Evolutionary conservation across 1,140 invertebrate genomes (phyloP).

Genomic region (Lepidurus apus): DNA sequence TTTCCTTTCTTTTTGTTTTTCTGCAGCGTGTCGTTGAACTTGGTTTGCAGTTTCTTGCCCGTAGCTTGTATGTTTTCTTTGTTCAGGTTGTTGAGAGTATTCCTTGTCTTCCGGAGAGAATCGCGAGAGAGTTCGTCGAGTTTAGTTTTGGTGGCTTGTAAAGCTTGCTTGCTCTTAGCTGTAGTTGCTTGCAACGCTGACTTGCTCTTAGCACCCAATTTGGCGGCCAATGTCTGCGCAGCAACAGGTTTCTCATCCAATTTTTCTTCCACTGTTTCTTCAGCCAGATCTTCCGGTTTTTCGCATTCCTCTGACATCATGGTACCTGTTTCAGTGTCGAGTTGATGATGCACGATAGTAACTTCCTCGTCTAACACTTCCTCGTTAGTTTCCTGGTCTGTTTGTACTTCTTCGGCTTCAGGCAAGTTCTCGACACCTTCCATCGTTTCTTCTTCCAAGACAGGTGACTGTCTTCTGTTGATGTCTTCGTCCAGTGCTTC

Average conservation of each 20-base stretch:
- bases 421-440: slow-evolving; percentile 32
- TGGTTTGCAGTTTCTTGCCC: neutral
- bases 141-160: slow-evolving; percentile 28
- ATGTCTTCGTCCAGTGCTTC: neutral
- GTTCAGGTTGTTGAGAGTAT: neutral
- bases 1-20: slow-evolving; percentile 20
- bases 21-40: neutral
- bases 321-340: slow-evolving; percentile 40
- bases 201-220: neutral
- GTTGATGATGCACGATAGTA: slow-evolving; percentile 20
- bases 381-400: slow-evolving; percentile 38
- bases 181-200: slow-evolving; percentile 15
- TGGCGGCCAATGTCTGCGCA: neutral
- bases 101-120: slow-evolving; percentile 24
- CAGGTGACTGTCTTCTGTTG: neutral
- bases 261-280: slow-evolving; percentile 31
- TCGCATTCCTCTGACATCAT: slow-evolving; percentile 38
- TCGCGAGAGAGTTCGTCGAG: neutral
- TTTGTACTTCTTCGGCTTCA: slow-evolving; percentile 29
- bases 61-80: neutral
- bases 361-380: slow-evolving; percentile 37
- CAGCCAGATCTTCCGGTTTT: slow-evolving; percentile 31
- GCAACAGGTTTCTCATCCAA: neutral
- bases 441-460: slow-evolving; percentile 30
- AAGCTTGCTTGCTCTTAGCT: slow-evolving; percentile 26